phyloP scores from a whole-genome alignment of 2,113 vertebrate species.

The Hydrolagus affinis region DNA sequence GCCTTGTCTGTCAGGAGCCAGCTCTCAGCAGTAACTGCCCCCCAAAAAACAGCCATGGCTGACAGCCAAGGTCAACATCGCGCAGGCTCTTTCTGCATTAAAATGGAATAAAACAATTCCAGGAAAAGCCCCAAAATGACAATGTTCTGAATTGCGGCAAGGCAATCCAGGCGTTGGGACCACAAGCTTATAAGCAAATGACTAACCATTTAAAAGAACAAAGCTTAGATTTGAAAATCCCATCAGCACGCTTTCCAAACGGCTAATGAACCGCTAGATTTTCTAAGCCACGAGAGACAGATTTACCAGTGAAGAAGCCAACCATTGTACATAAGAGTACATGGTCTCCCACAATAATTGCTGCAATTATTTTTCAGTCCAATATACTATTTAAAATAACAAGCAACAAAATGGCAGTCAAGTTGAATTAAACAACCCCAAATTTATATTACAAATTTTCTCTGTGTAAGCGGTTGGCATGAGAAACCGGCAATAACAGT shows the following conservation, averaged over 20 bases:
- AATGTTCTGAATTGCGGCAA: neutral
- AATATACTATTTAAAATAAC: too few relatives aligned
- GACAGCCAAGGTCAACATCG: conserved; percentile 63
- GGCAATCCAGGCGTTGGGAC: neutral
- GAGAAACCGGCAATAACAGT: too few relatives aligned
- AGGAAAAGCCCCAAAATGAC: conserved; percentile 38
- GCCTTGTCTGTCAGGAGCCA: conserved; percentile 54
- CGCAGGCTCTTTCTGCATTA: conserved; percentile 44
- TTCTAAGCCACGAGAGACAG: too few relatives aligned
- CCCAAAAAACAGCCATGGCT: conserved; percentile 54
- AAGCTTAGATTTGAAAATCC: neutral
- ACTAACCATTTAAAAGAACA: neutral
- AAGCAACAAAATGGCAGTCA: too few relatives aligned
- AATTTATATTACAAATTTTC: too few relatives aligned
- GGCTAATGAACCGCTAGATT: neutral
- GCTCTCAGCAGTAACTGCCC: conserved; percentile 55
- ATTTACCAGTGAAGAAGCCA: neutral
- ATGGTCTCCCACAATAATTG: neutral
- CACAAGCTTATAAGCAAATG: neutral
- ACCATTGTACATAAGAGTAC: neutral
- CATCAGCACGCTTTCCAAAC: neutral
- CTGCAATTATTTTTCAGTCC: neutral
- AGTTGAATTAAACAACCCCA: too few relatives aligned
- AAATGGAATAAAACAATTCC: conserved; percentile 43
- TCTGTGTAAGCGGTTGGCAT: too few relatives aligned